Evolutionary conservation across 2,797 vertebrate species (phyloP).

Genomic region (Pteropus rufus): DNA sequence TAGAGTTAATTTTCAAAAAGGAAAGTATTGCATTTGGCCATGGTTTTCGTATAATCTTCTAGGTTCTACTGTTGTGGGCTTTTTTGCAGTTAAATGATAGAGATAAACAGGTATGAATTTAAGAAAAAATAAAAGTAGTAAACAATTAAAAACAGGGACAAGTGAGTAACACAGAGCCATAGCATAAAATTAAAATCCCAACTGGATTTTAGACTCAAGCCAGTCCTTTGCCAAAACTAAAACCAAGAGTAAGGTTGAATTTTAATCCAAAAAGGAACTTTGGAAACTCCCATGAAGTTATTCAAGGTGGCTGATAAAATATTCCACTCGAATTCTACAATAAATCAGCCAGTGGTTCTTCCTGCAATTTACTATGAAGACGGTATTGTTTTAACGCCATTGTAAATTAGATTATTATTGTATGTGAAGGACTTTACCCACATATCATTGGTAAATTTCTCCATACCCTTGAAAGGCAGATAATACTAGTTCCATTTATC

Average conservation of each 20-base stretch:
- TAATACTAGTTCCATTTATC: not conserved
- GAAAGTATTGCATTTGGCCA: not conserved
- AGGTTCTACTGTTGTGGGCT: not conserved
- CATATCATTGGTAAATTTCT: not conserved
- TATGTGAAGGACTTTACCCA: not conserved
- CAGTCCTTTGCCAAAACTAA: not conserved
- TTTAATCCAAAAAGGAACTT: not conserved
- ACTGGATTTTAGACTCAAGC: not conserved
- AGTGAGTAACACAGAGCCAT: not conserved
- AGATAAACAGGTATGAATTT: not conserved
- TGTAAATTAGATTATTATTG: not conserved
- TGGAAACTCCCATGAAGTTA: not conserved
- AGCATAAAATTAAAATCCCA: not conserved
- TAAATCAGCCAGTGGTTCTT: not conserved
- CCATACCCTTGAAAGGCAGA: not conserved
- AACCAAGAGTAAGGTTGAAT: not conserved
- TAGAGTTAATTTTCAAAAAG: slow-evolving; percentile 24
- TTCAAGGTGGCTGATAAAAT: not conserved
- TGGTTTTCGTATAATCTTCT: not conserved
- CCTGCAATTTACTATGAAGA: not conserved
- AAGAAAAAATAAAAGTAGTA: not conserved
- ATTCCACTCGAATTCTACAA: not conserved
- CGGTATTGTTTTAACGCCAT: not conserved
- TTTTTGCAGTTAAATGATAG: not conserved
- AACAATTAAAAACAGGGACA: not conserved